A percentile compares a stretch with the other conserved stretches of the same genome.
Conservation (phyloP, 2,888 invertebrate species). For the Julus scandinavius region DNA sequence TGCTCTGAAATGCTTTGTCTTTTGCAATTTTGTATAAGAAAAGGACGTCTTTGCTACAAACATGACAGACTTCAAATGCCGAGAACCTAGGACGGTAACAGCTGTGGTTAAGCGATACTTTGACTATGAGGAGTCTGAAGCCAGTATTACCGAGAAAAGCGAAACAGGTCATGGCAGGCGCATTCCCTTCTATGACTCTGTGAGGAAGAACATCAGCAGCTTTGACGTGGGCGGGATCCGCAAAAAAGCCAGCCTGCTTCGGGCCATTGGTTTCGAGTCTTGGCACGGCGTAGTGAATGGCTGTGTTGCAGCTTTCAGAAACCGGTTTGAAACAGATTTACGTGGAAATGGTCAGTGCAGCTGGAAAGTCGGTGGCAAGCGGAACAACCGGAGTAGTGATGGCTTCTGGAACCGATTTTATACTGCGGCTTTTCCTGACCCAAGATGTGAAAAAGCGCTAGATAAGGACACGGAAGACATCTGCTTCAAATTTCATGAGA, state of each 20-base stretch:
- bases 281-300: constrained; percentile 50
- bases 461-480: background rate
- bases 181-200: constrained; percentile 49
- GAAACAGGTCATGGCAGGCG: background rate
- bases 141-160: background rate
- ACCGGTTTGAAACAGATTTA: constrained; percentile 2
- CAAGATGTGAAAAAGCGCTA: background rate
- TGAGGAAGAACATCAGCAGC: constrained; percentile 38
- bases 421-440: background rate
- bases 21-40: background rate
- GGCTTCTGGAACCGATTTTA: background rate
- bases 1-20: background rate
- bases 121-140: constrained; percentile 25
- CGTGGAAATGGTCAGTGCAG: background rate
- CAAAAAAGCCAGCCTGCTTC: constrained; percentile 1
- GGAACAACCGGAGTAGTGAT: background rate
- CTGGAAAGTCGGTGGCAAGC: background rate
- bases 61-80: background rate
- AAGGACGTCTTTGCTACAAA: background rate
- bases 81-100: background rate
- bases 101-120: constrained; percentile 2
- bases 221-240: constrained; percentile 47
- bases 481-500: background rate
- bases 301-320: constrained; percentile 48
- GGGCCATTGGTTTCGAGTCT: constrained; percentile 53